A percentile compares a stretch with the other conserved stretches of the same genome.
Evolutionary conservation across 2,797 vertebrate genomes (phyloP).

Genomic region (Sylvia borin): DNA sequence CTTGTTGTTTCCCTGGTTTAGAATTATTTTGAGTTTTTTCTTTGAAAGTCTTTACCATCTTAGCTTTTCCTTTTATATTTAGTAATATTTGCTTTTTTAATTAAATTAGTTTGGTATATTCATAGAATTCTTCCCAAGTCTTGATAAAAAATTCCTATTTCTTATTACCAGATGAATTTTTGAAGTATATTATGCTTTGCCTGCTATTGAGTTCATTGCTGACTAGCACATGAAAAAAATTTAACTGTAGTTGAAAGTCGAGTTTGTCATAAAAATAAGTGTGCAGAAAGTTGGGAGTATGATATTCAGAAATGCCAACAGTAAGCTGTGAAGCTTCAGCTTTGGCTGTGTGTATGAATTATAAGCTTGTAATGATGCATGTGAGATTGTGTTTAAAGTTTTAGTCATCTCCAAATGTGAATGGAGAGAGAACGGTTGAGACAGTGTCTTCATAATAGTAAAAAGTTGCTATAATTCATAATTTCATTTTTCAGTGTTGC

Average conservation of each 20-base stretch:
- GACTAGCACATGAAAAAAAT: neutral
- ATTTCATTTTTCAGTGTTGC: conserved; percentile 82
- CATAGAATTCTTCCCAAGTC: neutral
- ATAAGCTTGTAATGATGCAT: neutral
- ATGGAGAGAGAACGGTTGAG: neutral
- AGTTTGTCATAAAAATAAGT: neutral
- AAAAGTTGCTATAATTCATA: neutral
- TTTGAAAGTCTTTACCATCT: neutral
- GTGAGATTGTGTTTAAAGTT: conserved; percentile 1
- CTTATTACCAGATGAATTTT: neutral
- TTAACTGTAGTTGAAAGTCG: neutral
- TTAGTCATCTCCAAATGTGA: neutral
- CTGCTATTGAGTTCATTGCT: neutral
- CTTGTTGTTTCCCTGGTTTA: neutral
- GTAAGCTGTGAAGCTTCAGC: conserved; percentile 7
- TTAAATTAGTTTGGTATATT: neutral
- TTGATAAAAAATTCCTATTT: neutral
- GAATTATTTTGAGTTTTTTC: neutral
- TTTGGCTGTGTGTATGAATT: neutral
- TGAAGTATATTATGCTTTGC: neutral
- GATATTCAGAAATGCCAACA: neutral
- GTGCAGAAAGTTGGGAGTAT: neutral
- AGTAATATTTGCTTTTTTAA: neutral
- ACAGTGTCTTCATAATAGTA: neutral
- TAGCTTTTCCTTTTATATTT: neutral